Conservation (phyloP, 2,797 vertebrate species). For the Enteromius treurensis region DNA sequence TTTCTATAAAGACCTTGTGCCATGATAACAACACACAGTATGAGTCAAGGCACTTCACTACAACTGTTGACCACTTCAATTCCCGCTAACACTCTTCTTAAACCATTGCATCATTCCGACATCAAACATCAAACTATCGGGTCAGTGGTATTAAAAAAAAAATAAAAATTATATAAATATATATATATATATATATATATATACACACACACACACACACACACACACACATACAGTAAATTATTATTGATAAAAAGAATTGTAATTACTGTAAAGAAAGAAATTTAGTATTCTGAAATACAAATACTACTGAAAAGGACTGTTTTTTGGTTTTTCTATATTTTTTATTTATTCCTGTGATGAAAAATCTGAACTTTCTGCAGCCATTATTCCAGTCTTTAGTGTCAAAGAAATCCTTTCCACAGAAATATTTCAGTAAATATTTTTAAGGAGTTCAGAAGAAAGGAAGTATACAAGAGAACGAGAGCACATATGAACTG, state of each 20-base stretch:
- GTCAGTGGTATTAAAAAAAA: not conserved
- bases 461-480: not conserved
- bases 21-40: not conserved
- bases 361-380: not conserved
- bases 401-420: not conserved
- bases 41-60: slow-evolving; percentile 12
- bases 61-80: not conserved
- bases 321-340: not conserved
- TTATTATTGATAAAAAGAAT: not conserved
- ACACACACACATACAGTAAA: too few species aligned
- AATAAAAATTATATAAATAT: too few species aligned
- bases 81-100: not conserved
- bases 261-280: not conserved
- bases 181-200: too few species aligned
- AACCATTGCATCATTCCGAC: not conserved
- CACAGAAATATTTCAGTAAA: not conserved
- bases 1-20: slow-evolving; percentile 7
- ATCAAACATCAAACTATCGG: not conserved
- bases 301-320: not conserved
- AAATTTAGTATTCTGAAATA: not conserved
- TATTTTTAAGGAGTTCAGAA: not conserved
- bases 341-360: not conserved
- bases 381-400: not conserved
- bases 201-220: too few species aligned
- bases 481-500: not conserved